Conservation (phyloP, 2,113 vertebrate species). For the Pygathrix nemaeus region DNA sequence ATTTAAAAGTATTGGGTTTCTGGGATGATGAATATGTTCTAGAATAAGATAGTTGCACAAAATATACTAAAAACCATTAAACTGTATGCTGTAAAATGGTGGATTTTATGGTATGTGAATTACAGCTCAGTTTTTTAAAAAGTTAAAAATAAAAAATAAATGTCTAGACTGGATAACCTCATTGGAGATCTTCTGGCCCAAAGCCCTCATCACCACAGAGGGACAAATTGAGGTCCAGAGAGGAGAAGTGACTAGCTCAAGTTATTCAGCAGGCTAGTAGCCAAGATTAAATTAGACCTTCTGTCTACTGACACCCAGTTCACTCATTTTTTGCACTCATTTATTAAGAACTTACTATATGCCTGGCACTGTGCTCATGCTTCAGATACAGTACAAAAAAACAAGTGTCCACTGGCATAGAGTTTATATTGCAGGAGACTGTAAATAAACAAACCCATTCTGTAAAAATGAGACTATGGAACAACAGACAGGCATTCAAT, state of each 20-base stretch:
- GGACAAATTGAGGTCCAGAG: background rate
- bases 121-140: background rate
- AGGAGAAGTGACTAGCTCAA: background rate
- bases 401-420: background rate
- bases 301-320: background rate
- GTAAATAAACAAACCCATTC: slow-evolving; percentile 2
- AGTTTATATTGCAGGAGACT: background rate
- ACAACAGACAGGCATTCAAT: background rate
- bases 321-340: background rate
- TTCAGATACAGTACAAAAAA: background rate
- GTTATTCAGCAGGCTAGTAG: background rate
- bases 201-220: slow-evolving; percentile 1
- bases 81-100: background rate
- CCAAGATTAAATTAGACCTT: slow-evolving; percentile 5
- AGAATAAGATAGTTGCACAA: background rate
- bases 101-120: background rate
- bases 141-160: background rate
- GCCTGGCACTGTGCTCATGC: background rate
- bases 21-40: background rate
- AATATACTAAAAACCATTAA: slow-evolving; percentile 2
- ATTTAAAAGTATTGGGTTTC: background rate
- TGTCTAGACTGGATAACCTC: background rate
- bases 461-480: background rate
- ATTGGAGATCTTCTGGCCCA: slow-evolving; percentile 6
- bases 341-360: background rate